Base-by-base conservation (phyloP, 1,140 invertebrate species). In the Drosophila mayri region DNA sequence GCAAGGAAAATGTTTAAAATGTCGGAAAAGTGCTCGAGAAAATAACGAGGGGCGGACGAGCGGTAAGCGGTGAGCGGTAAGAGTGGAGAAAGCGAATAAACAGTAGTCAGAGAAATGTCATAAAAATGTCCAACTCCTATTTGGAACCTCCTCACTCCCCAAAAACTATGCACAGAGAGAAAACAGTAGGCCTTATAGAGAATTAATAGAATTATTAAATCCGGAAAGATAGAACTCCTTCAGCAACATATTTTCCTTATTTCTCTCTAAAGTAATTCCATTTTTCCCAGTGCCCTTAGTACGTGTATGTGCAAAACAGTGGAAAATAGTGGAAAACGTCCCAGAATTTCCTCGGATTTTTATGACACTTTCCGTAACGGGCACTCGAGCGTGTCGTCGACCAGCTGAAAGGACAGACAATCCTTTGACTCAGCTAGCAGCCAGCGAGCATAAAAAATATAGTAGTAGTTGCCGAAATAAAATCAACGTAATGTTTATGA, bases 401-500 rank as follows among this genome's bases (percentile, higher is more conserved):
- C 60, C 47, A 43, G 62, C 43, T 37, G 30, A 40, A 54, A 67
- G 49, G 58, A 65, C 75, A 68, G 63, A 49, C 66, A 66, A 68
- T 78, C 76, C 76, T 79, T 78, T 77, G 74, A 65, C 61, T 58
- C 71, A 50, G 43, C 71, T 44, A 20, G 30, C 54, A 66, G 50
- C 50, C 64, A 65, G 52, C 52, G 46, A 60, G 65, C 70, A 86
- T 76, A 60, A 67, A 62, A 76, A 79, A 79, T 83, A 65, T 82
- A 67, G 35, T 62, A 54, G 60, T 83, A 84, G 72, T 87, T 77
- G 76, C 85, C 79, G 68, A 78, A 87, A 87, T 81, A 84, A 88
- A 87, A 87, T 87, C 84, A 80, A 87, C 72, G 83, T 87, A 87
- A 87, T 87, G 79, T 87, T 87, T 87, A 87, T 90, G 67, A 52